Evolutionary conservation across 1,140 invertebrate species (phyloP).

Genomic region (Neoseiulus cucumeris): DNA sequence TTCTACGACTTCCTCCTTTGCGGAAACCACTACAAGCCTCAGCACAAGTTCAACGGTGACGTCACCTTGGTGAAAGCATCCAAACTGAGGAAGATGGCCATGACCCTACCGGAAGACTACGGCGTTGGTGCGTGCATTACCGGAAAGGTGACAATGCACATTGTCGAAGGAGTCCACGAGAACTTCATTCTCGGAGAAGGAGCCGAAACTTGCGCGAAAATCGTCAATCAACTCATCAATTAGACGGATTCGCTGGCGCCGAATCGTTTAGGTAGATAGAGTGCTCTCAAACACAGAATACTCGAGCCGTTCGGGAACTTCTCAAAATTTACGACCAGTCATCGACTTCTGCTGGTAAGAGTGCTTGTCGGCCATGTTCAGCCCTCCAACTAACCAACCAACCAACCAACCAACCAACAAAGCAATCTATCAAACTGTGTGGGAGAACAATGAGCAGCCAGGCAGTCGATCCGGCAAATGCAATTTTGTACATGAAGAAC

Average conservation of each 20-base stretch:
- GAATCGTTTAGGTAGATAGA: background rate
- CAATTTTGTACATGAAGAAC: too few species aligned
- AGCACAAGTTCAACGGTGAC: constrained; percentile 39
- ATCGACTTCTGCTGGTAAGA: background rate
- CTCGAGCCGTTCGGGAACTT: background rate
- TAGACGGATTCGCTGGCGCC: background rate
- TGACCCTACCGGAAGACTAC: constrained; percentile 50
- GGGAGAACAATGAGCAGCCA: too few species aligned
- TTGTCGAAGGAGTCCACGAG: background rate
- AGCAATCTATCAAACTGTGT: background rate
- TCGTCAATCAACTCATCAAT: background rate
- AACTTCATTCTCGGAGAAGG: background rate
- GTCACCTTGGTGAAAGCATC: constrained; percentile 53
- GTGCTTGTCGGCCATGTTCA: background rate
- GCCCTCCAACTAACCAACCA: background rate
- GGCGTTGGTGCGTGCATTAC: constrained; percentile 32
- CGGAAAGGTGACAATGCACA: background rate
- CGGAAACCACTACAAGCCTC: constrained; percentile 47
- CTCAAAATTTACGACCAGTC: background rate
- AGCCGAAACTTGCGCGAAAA: background rate
- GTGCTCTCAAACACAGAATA: background rate
- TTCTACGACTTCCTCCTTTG: constrained; percentile 57
- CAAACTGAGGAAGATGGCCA: constrained; percentile 42
- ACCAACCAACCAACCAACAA: background rate
- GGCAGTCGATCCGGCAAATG: too few species aligned